Percentiles rank a stretch among this genome's conserved stretches.
phyloP scores from a whole-genome alignment of 2,888 invertebrate species.

The Orthosia gracilis region DNA sequence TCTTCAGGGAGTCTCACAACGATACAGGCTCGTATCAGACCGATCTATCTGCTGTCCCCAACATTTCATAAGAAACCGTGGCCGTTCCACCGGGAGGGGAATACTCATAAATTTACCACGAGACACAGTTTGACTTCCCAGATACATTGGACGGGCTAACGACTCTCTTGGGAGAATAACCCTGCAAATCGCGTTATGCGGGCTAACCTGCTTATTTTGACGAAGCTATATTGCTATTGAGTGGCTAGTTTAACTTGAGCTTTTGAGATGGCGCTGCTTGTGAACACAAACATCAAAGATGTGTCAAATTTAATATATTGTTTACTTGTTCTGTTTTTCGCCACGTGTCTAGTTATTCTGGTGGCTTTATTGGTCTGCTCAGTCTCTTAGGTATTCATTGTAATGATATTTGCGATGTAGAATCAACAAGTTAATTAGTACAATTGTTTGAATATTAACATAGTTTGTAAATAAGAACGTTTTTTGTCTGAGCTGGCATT shows the following conservation, averaged over 20 bases:
- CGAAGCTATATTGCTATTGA: conserved; percentile 14
- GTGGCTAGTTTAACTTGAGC: conserved; percentile 13
- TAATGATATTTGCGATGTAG: too few species aligned
- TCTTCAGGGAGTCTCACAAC: conserved; percentile 30
- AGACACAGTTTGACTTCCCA: conserved; percentile 60
- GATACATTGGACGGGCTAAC: conserved; percentile 61
- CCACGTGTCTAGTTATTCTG: background rate
- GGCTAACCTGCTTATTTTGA: conserved; percentile 54
- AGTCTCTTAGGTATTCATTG: too few species aligned
- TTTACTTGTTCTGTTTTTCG: background rate
- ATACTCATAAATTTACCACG: conserved; percentile 60
- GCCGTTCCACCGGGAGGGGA: conserved; percentile 47
- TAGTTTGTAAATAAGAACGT: too few species aligned
- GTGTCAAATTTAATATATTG: conserved; percentile 1
- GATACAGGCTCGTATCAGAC: conserved; percentile 40
- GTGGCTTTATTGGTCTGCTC: background rate
- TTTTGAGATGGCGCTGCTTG: background rate
- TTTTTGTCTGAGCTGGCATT: too few species aligned
- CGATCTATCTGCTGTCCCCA: conserved; percentile 57
- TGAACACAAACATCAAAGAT: background rate
- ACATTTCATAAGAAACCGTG: conserved; percentile 54
- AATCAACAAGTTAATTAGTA: too few species aligned
- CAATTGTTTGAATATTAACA: too few species aligned
- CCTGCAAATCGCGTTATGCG: conserved; percentile 55
- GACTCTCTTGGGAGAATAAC: conserved; percentile 65